Conservation (phyloP, 1,140 invertebrate genomes). For the Cyclargus thomasi region DNA sequence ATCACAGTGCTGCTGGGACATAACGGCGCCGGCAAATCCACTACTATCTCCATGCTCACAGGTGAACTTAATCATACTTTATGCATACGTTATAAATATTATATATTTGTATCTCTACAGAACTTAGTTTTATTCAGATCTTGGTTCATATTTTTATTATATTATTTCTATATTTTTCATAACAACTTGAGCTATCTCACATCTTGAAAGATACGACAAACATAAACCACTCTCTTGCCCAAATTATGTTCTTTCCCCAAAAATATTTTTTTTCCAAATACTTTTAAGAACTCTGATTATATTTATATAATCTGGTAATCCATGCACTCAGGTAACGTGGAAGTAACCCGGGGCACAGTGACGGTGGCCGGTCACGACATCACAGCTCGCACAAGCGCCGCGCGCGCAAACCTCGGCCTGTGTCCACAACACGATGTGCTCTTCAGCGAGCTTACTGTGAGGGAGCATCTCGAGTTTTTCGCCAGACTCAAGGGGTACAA, state of each 20-base stretch:
- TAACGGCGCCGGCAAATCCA: constrained; percentile 79
- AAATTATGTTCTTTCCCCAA: too few relatives aligned
- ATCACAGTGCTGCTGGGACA: constrained; percentile 85
- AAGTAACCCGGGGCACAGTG: constrained; percentile 80
- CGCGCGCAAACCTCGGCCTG: constrained; percentile 84
- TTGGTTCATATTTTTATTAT: too few relatives aligned
- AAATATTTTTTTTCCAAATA: too few relatives aligned
- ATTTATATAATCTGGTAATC: too few relatives aligned
- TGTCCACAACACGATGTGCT: constrained; percentile 98
- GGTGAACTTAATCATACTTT: constrained; percentile 59
- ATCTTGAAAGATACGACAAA: too few relatives aligned
- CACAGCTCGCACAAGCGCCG: constrained; percentile 57
- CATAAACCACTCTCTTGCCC: too few relatives aligned
- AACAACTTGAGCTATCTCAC: too few relatives aligned
- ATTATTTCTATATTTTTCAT: too few relatives aligned
- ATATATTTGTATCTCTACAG: too few relatives aligned
- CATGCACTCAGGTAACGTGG: constrained; percentile 66
- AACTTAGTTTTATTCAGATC: too few relatives aligned
- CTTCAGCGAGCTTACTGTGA: constrained; percentile 92
- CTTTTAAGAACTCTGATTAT: too few relatives aligned
- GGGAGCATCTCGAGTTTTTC: constrained; percentile 93
- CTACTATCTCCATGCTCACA: constrained; percentile 82
- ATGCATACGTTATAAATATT: too few relatives aligned
- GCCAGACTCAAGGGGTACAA: constrained; percentile 84
- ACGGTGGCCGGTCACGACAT: constrained; percentile 83